phyloP scores from a whole-genome alignment of 2,797 vertebrate species.

The Podarcis lilfordi region DNA sequence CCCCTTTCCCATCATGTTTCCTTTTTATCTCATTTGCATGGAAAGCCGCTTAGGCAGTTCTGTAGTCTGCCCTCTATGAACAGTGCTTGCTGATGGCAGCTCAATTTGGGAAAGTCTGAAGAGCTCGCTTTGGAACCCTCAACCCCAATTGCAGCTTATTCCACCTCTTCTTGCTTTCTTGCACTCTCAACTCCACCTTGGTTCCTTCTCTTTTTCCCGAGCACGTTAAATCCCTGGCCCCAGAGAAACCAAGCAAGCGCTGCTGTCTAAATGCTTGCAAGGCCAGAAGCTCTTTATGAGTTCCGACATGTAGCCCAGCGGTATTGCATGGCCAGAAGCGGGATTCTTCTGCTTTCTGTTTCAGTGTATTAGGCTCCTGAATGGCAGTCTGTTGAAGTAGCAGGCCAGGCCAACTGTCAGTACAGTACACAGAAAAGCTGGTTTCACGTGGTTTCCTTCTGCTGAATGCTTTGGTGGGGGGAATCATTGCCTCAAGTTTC shows the following conservation, averaged over 20 bases:
- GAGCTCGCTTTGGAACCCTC: not conserved
- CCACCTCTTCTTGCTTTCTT: not conserved
- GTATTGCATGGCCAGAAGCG: not conserved
- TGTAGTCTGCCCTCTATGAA: no score
- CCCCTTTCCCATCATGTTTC: not conserved
- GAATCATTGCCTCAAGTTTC: not conserved
- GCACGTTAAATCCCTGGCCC: not conserved
- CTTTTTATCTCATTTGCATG: not conserved
- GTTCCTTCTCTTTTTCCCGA: not conserved
- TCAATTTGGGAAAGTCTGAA: not conserved
- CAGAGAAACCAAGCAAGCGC: not conserved
- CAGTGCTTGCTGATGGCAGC: not conserved
- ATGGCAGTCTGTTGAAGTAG: not conserved
- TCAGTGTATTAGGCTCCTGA: not conserved
- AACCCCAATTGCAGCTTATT: not conserved
- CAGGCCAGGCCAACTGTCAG: not conserved
- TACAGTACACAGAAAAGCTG: not conserved
- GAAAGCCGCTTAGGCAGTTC: not conserved
- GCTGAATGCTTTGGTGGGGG: not conserved
- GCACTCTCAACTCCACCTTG: not conserved
- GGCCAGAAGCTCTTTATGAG: not conserved
- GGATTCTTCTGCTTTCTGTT: slow-evolving; percentile 20
- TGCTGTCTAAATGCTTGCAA: slow-evolving; percentile 1
- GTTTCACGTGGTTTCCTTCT: not conserved
- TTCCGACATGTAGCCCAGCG: not conserved